Evolutionary conservation across 2,888 invertebrate genomes (phyloP).

Genomic region (Tetanocera ferruginea): DNA sequence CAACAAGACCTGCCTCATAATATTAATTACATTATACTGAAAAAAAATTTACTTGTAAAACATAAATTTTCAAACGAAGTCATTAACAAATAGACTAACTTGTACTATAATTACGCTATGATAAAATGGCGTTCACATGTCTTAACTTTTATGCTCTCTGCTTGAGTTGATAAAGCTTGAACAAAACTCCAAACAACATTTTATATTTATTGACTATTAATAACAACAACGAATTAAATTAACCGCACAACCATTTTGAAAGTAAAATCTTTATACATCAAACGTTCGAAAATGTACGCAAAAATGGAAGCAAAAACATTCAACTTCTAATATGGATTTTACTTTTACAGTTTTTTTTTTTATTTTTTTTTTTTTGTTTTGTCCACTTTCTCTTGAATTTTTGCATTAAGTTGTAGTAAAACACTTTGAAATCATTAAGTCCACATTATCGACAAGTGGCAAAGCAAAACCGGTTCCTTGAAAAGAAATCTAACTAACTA

Average conservation of each 20-base stretch:
- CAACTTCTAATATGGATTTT: conserved; percentile 60
- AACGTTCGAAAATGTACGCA: conserved; percentile 8
- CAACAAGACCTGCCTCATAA: too few species aligned
- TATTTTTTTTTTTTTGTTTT: conserved; percentile 52
- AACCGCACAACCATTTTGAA: conserved; percentile 24
- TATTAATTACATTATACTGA: too few species aligned
- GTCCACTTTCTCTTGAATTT: conserved; percentile 60
- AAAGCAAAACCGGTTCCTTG: conserved; percentile 27
- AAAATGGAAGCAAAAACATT: conserved; percentile 27
- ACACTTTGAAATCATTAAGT: conserved; percentile 20
- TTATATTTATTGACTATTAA: too few species aligned
- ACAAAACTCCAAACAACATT: too few species aligned
- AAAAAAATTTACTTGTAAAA: too few species aligned
- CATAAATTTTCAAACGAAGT: too few species aligned
- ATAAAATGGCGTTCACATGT: background rate
- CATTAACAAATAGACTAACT: too few species aligned
- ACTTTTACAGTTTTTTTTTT: conserved; percentile 48
- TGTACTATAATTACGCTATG: background rate
- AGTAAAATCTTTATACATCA: conserved; percentile 23
- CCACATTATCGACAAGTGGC: conserved; percentile 8
- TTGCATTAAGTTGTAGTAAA: conserved; percentile 27
- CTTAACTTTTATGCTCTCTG: background rate
- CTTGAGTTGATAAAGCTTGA: too few species aligned
- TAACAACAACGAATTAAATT: conserved; percentile 4
- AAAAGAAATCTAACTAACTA: conserved; percentile 23